Conservation (phyloP, 1,140 invertebrate species). For the Ceratina australensis region DNA sequence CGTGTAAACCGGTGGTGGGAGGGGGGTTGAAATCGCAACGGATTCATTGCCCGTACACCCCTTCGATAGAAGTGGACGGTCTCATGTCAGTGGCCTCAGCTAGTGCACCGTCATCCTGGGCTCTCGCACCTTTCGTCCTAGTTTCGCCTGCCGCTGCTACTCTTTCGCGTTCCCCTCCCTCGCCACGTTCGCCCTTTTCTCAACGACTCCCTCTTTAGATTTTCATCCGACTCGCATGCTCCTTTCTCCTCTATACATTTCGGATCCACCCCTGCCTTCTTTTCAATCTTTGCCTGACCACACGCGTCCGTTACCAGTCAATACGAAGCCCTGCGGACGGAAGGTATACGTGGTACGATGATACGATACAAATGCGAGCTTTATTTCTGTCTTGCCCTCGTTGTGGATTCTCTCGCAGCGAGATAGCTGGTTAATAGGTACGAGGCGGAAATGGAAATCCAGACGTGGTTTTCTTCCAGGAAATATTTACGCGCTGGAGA, state of each 20-base stretch:
- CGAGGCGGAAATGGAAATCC: constrained; percentile 8
- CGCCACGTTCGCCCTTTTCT: neutral
- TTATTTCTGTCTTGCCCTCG: neutral
- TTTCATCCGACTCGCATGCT: neutral
- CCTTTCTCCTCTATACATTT: neutral
- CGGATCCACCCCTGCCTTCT: neutral
- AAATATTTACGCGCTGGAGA: too few species aligned
- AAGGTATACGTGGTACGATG: too few species aligned
- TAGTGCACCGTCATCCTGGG: constrained; percentile 65
- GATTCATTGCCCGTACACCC: constrained; percentile 47
- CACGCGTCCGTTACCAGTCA: neutral
- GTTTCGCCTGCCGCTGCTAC: constrained; percentile 49
- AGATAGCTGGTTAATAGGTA: neutral
- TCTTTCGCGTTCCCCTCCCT: constrained; percentile 20
- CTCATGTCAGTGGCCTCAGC: constrained; percentile 69
- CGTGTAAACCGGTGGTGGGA: neutral
- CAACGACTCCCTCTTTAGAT: neutral
- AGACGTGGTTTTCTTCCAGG: neutral
- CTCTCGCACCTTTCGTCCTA: constrained; percentile 67
- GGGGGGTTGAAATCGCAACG: constrained; percentile 57
- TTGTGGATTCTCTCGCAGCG: neutral
- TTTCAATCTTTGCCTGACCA: neutral
- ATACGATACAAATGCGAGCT: neutral
- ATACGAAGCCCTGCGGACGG: neutral
- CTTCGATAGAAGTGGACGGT: constrained; percentile 62